Base-by-base conservation (phyloP, 2,888 invertebrate genomes). In the Archips xylosteana region DNA sequence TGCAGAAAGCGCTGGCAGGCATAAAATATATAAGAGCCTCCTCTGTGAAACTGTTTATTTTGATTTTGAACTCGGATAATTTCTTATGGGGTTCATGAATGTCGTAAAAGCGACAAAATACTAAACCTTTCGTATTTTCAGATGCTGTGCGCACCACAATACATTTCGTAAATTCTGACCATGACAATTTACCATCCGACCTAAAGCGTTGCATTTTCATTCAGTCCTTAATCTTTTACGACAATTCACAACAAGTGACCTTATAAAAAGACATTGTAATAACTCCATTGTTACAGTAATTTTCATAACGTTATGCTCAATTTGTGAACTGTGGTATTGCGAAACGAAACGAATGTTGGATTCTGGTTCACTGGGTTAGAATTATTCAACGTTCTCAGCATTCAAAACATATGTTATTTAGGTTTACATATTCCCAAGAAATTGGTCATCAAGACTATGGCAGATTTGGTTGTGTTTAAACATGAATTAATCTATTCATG, bases 291-390 rank as follows among this genome's bases (percentile, higher is more conserved):
- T 66, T 64, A 23, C 10, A 3, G 34, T 65, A 49, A 65, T 60
- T 71, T 65, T 71, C 60, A 60, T 66, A 71, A 65, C 12, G 59
- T 54, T 13, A 57, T 63, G 47, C 36, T n/a, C 45, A 63, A 49
- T 60, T 54, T 47, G 63, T 34, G 13, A 39, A 23, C 32, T 34
- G 15, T 13, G 39, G 15, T 42, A 23, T 65, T 71, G 36, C 36
- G 9, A 32, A 49, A 71, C 2, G 66, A 34, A 39, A 59, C 42
- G 42, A 51, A 71, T 51, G 10, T 13, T 23, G 64, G 59, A 51
- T 66, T 71, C 15, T 61, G 54, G 71, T 12, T 36, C 61, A 67
- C 42, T 67, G 36, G 71, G 67, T 61, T 67, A 72, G 51, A 10
- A 62, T 54, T 62, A 9, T 71, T 34, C 54, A 3, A 13, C 34